Evolutionary conservation across 2,797 vertebrate species (phyloP).

Genomic region (Peromyscus attwateri): DNA sequence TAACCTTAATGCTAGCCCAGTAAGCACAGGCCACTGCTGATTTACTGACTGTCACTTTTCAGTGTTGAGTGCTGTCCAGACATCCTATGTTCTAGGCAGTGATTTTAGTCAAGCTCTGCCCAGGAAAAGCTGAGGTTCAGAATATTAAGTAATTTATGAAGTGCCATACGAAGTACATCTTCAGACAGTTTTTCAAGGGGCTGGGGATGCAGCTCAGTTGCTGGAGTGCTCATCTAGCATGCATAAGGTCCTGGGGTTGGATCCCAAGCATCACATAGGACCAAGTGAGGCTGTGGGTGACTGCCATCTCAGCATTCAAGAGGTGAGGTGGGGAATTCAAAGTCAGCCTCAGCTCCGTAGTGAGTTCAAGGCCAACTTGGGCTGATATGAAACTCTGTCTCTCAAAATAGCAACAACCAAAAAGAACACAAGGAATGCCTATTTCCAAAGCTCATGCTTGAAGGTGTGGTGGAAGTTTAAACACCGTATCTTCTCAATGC

Average conservation of each 20-base stretch:
- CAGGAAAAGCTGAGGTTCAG: constrained; percentile 9
- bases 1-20: background rate
- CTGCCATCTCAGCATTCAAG: background rate
- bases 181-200: constrained; percentile 16
- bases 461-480: background rate
- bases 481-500: background rate
- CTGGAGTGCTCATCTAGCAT: background rate
- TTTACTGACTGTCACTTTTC: background rate
- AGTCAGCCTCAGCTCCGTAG: background rate
- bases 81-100: background rate
- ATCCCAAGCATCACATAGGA: background rate
- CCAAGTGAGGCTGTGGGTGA: background rate
- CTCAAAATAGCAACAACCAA: background rate
- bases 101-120: background rate
- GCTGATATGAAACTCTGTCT: background rate
- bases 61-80: background rate
- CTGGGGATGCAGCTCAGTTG: background rate
- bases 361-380: background rate
- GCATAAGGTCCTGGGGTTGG: background rate
- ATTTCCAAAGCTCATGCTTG: background rate
- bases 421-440: background rate
- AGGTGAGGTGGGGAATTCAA: background rate
- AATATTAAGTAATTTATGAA: background rate
- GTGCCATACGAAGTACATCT: background rate
- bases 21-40: background rate